Conservation (phyloP, 2,888 invertebrate genomes). For the Ochropleura plecta region DNA sequence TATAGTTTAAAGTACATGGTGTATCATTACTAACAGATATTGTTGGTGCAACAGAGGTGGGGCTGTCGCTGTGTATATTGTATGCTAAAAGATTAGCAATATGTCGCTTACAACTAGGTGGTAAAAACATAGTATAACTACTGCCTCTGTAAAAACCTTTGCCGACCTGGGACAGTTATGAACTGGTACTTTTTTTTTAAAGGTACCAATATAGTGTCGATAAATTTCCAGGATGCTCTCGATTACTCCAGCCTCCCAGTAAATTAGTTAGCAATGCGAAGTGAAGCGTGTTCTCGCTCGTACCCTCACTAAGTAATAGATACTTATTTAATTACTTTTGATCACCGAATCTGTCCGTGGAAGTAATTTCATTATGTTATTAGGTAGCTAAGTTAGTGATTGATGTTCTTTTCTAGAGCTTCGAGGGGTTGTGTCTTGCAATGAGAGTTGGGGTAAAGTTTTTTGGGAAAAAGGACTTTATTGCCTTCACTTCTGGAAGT, state of each 20-base stretch:
- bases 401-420: slow-evolving; percentile 23
- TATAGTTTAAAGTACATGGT: too few relatives aligned
- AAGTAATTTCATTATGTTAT: slow-evolving; percentile 34
- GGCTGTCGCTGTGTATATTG: too few relatives aligned
- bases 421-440: not conserved
- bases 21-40: too few relatives aligned
- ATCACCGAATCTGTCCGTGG: slow-evolving; percentile 25
- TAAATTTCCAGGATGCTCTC: not conserved
- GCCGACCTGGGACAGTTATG: too few relatives aligned
- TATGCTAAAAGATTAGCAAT: too few relatives aligned
- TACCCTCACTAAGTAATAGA: slow-evolving; percentile 5
- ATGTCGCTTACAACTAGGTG: too few relatives aligned
- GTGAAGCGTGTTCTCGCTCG: slow-evolving; percentile 2
- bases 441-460: not conserved
- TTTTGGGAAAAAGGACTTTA: not conserved
- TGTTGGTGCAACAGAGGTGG: too few relatives aligned
- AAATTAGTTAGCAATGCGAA: slow-evolving; percentile 20
- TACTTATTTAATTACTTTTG: slow-evolving; percentile 33
- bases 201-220: not conserved
- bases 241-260: slow-evolving; percentile 6
- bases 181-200: too few relatives aligned
- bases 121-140: too few relatives aligned
- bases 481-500: not conserved
- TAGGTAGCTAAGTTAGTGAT: slow-evolving; percentile 24
- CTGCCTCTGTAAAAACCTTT: too few relatives aligned